phyloP scores from a whole-genome alignment of 2,888 invertebrate species.

The Furcula furcula region DNA sequence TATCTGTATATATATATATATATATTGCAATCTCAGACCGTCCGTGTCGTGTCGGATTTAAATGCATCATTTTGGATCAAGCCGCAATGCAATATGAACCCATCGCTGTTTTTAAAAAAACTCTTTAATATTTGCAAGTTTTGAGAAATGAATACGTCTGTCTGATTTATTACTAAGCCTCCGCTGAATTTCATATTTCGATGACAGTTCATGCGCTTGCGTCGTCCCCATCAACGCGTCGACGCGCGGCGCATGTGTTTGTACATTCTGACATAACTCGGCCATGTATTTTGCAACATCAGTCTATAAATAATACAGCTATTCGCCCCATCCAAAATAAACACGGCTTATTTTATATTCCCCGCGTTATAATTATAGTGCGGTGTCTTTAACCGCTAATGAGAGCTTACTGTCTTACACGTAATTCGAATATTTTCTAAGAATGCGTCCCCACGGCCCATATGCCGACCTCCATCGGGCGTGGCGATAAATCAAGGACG shows the following conservation, averaged over 20 bases:
- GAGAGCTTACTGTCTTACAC: slow-evolving; percentile 53
- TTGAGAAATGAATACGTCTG: too few relatives aligned
- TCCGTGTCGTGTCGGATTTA: too few relatives aligned
- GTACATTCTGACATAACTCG: slow-evolving; percentile 73
- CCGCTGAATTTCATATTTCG: slow-evolving; percentile 19
- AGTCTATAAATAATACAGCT: slow-evolving; percentile 65
- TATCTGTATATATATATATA: too few relatives aligned
- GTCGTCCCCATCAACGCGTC: slow-evolving; percentile 21
- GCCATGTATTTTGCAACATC: slow-evolving; percentile 73
- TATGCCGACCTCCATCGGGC: slow-evolving; percentile 32
- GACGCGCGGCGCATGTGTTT: slow-evolving; percentile 35
- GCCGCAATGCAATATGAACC: too few relatives aligned
- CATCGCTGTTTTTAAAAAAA: too few relatives aligned
- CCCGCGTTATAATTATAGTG: slow-evolving; percentile 62
- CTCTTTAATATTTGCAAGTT: too few relatives aligned
- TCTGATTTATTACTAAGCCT: not conserved
- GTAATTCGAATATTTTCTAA: slow-evolving; percentile 31
- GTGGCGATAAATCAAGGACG: slow-evolving; percentile 58
- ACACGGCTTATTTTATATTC: slow-evolving; percentile 60
- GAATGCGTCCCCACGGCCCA: slow-evolving; percentile 25
- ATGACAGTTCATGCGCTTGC: slow-evolving; percentile 30
- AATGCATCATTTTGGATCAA: too few relatives aligned
- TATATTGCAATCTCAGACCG: too few relatives aligned
- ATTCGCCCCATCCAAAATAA: slow-evolving; percentile 66
- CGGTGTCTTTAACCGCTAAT: slow-evolving; percentile 77